These are phyloP conservation scores for Eubasilissa splendida DNA, from an alignment of 2,888 invertebrate genomes.

Conservation along the genomic window DNA sequence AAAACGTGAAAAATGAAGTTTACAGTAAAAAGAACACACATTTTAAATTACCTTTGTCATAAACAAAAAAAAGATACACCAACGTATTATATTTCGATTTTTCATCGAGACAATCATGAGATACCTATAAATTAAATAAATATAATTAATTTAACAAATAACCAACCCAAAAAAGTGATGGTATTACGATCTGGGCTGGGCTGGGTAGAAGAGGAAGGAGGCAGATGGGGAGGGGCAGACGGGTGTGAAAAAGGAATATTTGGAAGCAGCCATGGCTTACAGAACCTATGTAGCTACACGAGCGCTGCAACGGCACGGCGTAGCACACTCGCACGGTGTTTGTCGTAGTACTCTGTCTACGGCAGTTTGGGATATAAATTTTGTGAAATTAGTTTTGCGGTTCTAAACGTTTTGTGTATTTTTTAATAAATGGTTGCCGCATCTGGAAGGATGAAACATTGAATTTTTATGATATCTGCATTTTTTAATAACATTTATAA, in stretches of 20 bases:
- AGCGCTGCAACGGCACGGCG: background rate
- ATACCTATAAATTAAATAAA: background rate
- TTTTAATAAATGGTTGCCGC: background rate
- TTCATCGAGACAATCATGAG: too few species aligned
- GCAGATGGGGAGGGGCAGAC: background rate
- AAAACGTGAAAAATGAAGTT: too few species aligned
- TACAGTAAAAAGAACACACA: background rate
- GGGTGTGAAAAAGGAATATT: conserved; percentile 39
- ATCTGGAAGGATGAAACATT: too few species aligned
- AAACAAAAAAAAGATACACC: too few species aligned
- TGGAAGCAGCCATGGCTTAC: conserved; percentile 15
- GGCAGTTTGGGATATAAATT: background rate
- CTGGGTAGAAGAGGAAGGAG: background rate
- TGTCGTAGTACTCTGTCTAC: background rate
- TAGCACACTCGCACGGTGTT: background rate
- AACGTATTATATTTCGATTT: too few species aligned
- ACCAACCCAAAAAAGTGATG: background rate
- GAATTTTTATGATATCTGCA: too few species aligned
- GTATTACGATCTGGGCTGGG: background rate
- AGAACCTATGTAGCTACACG: conserved; percentile 15
- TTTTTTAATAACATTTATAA: too few species aligned
- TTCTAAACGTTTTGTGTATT: conserved; percentile 1
- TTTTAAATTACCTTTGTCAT: background rate
- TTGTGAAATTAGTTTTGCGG: conserved; percentile 11
- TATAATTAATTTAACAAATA: background rate